A percentile compares a stretch with the other conserved stretches of the same genome.
Evolutionary conservation across 1,140 invertebrate genomes (phyloP).

Genomic region (Atta colombica): DNA sequence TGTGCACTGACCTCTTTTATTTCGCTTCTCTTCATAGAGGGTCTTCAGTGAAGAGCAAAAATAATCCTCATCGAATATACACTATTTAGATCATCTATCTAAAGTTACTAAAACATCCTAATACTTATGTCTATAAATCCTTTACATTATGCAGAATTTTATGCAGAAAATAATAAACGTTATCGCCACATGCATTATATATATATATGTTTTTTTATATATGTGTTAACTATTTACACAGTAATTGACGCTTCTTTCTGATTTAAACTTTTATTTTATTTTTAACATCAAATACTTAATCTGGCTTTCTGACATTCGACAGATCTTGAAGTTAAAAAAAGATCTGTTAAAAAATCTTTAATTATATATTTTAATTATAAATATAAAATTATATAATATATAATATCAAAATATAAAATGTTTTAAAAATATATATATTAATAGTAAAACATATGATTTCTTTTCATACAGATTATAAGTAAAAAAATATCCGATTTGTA

Average conservation of each 20-base stretch:
- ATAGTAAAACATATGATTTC: neutral
- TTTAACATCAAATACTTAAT: neutral
- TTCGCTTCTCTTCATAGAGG: neutral
- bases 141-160: neutral
- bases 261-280: neutral
- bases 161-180: neutral
- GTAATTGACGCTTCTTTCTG: neutral
- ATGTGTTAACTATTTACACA: neutral
- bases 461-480: neutral
- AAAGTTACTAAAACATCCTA: neutral
- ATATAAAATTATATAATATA: neutral
- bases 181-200: neutral
- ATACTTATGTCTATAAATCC: neutral
- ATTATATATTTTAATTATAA: neutral
- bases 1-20: neutral
- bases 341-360: neutral
- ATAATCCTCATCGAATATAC: neutral
- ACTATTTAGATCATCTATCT: neutral
- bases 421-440: neutral
- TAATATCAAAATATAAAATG: neutral
- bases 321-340: neutral
- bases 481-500: conserved; percentile 68
- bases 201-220: neutral
- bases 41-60: neutral
- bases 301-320: neutral